Evolutionary conservation across 2,113 vertebrate species (phyloP).

Genomic region (Lepisosteus osseus): DNA sequence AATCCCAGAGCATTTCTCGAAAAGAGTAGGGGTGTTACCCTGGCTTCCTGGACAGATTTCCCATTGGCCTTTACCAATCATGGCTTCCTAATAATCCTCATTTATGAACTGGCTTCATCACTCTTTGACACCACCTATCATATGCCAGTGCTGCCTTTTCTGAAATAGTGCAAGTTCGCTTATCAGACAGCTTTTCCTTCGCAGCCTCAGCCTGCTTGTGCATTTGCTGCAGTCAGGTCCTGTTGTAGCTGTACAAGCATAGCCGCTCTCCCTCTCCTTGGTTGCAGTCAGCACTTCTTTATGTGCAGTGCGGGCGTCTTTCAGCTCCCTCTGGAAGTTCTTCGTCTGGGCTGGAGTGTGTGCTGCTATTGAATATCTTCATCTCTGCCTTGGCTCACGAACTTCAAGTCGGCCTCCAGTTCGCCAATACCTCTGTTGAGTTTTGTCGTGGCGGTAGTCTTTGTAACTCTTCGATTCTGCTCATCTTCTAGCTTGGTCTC

Average conservation of each 20-base stretch:
- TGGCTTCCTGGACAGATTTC: too few relatives aligned
- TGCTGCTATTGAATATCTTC: slow-evolving; percentile 88
- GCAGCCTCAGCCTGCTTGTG: slow-evolving; percentile 85
- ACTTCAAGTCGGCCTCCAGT: slow-evolving; percentile 84
- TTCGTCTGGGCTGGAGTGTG: slow-evolving; percentile 90
- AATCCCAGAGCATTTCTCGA: too few relatives aligned
- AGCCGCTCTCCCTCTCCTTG: slow-evolving; percentile 85
- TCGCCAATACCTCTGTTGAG: slow-evolving; percentile 87
- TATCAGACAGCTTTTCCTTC: slow-evolving; percentile 84
- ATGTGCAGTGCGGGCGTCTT: slow-evolving; percentile 79
- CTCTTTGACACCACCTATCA: background rate
- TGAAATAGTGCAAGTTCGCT: slow-evolving; percentile 73
- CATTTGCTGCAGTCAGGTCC: slow-evolving; percentile 82
- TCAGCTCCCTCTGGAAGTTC: slow-evolving; percentile 88
- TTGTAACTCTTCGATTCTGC: slow-evolving; percentile 76
- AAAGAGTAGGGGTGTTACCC: too few relatives aligned
- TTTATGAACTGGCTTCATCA: too few relatives aligned
- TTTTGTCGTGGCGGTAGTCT: slow-evolving; percentile 80
- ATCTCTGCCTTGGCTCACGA: slow-evolving; percentile 75
- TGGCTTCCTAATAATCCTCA: too few relatives aligned
- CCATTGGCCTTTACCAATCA: too few relatives aligned
- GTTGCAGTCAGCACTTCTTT: slow-evolving; percentile 82
- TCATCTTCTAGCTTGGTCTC: slow-evolving; percentile 92
- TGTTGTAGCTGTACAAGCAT: slow-evolving; percentile 83
- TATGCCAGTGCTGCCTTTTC: slow-evolving; percentile 67